Percentiles rank a stretch among this genome's conserved stretches.
Conservation (phyloP, 2,888 invertebrate genomes). For the Hyppa rectilinea region DNA sequence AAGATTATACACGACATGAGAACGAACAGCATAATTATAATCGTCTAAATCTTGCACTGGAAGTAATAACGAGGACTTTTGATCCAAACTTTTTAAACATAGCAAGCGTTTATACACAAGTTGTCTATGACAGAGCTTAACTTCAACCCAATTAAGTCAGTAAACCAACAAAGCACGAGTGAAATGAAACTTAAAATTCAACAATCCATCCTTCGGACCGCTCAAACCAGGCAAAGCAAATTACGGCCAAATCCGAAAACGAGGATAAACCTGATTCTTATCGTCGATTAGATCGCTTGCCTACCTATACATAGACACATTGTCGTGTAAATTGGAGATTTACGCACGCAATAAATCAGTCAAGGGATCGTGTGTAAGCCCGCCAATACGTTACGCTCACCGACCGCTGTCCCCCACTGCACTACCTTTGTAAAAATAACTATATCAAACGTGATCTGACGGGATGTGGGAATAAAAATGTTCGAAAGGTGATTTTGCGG, state of each 20-base stretch:
- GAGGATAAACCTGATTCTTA: slow-evolving; percentile 71
- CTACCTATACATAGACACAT: slow-evolving; percentile 72
- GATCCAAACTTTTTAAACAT: background rate
- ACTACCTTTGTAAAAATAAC: slow-evolving; percentile 74
- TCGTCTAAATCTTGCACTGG: background rate
- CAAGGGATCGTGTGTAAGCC: slow-evolving; percentile 85
- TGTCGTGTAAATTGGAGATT: slow-evolving; percentile 89
- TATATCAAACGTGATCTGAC: slow-evolving; percentile 68
- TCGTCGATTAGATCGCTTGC: slow-evolving; percentile 77
- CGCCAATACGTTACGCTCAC: slow-evolving; percentile 83
- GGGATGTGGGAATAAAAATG: slow-evolving; percentile 69
- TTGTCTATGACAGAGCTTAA: slow-evolving; percentile 60
- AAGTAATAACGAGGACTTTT: background rate
- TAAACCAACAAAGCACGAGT: slow-evolving; percentile 6
- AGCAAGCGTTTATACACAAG: no score
- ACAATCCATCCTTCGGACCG: slow-evolving; percentile 39
- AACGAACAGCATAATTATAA: background rate
- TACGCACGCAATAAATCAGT: slow-evolving; percentile 88
- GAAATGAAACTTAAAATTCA: slow-evolving; percentile 47
- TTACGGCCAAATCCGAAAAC: slow-evolving; percentile 61
- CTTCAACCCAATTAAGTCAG: background rate
- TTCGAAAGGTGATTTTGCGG: slow-evolving; percentile 68
- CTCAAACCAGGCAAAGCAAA: slow-evolving; percentile 60
- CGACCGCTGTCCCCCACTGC: slow-evolving; percentile 79
- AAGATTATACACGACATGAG: background rate